A percentile compares a stretch with the other conserved stretches of the same genome.
phyloP scores from a whole-genome alignment of 2,797 vertebrate genomes.

The Channa striata region DNA sequence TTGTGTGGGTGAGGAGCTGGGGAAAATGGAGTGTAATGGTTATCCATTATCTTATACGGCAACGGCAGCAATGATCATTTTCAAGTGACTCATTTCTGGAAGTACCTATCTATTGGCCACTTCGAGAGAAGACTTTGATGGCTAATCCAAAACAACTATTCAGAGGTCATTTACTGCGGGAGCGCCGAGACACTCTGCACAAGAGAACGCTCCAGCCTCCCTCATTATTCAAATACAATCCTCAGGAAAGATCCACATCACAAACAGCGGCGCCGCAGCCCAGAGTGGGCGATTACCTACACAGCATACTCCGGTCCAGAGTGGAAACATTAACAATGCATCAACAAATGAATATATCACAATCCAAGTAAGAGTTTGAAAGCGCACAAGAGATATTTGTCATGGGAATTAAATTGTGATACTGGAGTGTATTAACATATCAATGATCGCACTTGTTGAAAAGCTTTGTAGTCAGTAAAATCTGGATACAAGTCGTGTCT shows the following conservation, averaged over 20 bases:
- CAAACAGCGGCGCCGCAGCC: conserved; percentile 62
- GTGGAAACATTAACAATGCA: conserved; percentile 70
- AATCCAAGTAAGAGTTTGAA: conserved; percentile 59
- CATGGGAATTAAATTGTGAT: conserved; percentile 65
- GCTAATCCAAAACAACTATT: conserved; percentile 85
- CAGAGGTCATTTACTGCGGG: conserved; percentile 72
- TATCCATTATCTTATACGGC: conserved; percentile 86
- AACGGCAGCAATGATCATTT: conserved; percentile 82
- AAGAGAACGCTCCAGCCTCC: conserved; percentile 76
- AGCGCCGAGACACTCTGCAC: conserved; percentile 70
- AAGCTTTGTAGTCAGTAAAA: conserved; percentile 29
- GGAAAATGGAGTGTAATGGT: conserved; percentile 83
- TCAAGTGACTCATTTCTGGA: conserved; percentile 87
- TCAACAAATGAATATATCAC: conserved; percentile 75
- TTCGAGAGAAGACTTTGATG: conserved; percentile 80
- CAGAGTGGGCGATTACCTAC: conserved; percentile 77
- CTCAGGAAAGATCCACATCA: conserved; percentile 71
- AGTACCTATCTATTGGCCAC: conserved; percentile 82
- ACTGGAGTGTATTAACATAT: conserved; percentile 54
- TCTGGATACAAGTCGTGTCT: conserved; percentile 23
- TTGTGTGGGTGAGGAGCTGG: conserved; percentile 81
- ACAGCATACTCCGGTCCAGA: conserved; percentile 60
- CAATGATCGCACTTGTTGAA: conserved; percentile 38
- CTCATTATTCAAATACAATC: conserved; percentile 83
- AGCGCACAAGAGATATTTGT: conserved; percentile 60